Evolutionary conservation across 2,888 invertebrate species (phyloP).

Genomic region (Acronicta alni): DNA sequence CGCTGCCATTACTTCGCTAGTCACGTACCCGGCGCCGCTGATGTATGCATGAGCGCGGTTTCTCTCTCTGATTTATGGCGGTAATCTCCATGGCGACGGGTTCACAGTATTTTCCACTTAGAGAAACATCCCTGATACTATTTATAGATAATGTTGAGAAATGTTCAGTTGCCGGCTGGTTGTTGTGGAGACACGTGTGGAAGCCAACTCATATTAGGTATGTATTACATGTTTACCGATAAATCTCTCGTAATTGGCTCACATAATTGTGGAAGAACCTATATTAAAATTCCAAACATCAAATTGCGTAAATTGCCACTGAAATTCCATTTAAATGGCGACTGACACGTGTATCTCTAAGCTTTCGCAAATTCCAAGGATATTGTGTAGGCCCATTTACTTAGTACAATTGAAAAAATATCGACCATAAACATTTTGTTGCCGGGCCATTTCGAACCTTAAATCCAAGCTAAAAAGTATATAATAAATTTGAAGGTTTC

Average conservation of each 20-base stretch:
- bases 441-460: constrained; percentile 14
- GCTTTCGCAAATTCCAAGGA: constrained; percentile 30
- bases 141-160: constrained; percentile 40
- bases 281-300: constrained; percentile 16
- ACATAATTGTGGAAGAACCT: neutral
- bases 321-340: constrained; percentile 26
- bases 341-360: constrained; percentile 49
- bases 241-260: no score
- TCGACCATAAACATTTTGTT: constrained; percentile 15
- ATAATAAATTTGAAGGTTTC: neutral
- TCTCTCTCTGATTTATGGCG: constrained; percentile 65
- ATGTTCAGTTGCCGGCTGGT: constrained; percentile 11
- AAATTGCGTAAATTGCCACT: constrained; percentile 39
- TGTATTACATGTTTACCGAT: neutral
- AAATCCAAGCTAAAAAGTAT: neutral
- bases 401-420: constrained; percentile 51
- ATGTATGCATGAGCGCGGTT: constrained; percentile 54
- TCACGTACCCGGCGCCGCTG: constrained; percentile 42
- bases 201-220: neutral
- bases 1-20: constrained; percentile 22
- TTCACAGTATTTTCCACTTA: constrained; percentile 64
- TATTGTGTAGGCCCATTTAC: constrained; percentile 33
- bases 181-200: neutral
- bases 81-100: constrained; percentile 65
- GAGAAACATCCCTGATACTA: constrained; percentile 36